Conservation (phyloP, 2,797 vertebrate species). For the Lagodon rhomboides region DNA sequence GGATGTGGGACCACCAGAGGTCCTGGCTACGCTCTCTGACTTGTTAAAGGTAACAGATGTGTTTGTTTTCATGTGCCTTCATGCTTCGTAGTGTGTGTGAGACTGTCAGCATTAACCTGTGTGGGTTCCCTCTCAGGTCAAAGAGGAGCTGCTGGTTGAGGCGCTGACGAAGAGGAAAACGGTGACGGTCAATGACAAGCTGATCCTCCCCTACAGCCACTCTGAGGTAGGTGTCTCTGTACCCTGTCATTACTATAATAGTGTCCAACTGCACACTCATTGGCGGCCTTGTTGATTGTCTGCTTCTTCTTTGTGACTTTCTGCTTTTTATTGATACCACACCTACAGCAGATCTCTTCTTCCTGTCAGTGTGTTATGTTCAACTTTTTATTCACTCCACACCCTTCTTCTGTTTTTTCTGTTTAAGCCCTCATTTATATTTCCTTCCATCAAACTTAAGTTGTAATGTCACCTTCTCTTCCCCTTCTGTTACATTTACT, state of each 20-base stretch:
- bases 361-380: conserved; percentile 6
- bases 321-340: conserved; percentile 7
- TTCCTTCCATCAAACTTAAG: background rate
- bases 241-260: conserved; percentile 8
- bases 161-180: conserved; percentile 99
- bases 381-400: background rate
- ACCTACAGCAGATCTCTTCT: background rate
- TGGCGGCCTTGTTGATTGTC: conserved; percentile 14
- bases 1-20: conserved; percentile 95
- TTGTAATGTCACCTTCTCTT: background rate
- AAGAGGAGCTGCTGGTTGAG: conserved; percentile 95
- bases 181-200: conserved; percentile 96
- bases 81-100: background rate
- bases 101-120: conserved; percentile 21
- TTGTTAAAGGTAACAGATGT: conserved; percentile 89
- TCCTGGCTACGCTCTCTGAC: conserved; percentile 93
- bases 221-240: conserved; percentile 84
- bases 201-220: conserved; percentile 97
- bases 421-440: background rate
- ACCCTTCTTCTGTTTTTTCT: background rate
- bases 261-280: conserved; percentile 8
- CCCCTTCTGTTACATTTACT: background rate
- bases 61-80: background rate
- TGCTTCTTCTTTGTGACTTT: background rate
- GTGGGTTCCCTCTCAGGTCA: conserved; percentile 86